phyloP scores from a whole-genome alignment of 2,113 vertebrate species.

The Pogona vitticeps region DNA sequence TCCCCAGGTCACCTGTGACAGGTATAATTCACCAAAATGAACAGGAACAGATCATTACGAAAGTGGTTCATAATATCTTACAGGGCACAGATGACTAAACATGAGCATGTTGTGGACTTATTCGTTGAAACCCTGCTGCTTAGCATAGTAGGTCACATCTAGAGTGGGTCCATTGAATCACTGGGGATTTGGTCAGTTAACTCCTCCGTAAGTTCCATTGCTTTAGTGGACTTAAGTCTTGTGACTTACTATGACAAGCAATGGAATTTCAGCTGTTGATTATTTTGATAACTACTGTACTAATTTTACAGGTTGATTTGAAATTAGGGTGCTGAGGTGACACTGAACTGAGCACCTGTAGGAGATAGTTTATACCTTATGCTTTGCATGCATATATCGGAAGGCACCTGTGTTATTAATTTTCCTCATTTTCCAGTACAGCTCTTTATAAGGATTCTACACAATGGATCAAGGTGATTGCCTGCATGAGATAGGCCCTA shows the following conservation, averaged over 20 bases:
- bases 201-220: too few relatives aligned
- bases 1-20: background rate
- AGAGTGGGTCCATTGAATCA: too few relatives aligned
- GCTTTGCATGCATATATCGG: background rate
- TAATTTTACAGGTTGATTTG: background rate
- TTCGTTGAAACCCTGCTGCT: too few relatives aligned
- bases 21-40: background rate
- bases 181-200: too few relatives aligned
- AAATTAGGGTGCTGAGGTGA: background rate
- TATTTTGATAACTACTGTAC: background rate
- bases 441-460: background rate
- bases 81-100: background rate
- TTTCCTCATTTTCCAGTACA: background rate
- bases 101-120: background rate
- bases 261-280: background rate
- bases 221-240: too few relatives aligned
- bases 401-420: background rate
- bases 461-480: background rate
- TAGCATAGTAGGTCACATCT: too few relatives aligned
- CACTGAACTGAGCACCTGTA: background rate
- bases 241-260: too few relatives aligned
- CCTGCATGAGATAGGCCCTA: background rate
- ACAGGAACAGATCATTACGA: background rate
- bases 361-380: background rate
- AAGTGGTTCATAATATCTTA: background rate